Evolutionary conservation across 2,888 invertebrate genomes (phyloP), one percentile per base, ranked within the genome.

Genomic region (Caenorhabditis drosophilae): DNA sequence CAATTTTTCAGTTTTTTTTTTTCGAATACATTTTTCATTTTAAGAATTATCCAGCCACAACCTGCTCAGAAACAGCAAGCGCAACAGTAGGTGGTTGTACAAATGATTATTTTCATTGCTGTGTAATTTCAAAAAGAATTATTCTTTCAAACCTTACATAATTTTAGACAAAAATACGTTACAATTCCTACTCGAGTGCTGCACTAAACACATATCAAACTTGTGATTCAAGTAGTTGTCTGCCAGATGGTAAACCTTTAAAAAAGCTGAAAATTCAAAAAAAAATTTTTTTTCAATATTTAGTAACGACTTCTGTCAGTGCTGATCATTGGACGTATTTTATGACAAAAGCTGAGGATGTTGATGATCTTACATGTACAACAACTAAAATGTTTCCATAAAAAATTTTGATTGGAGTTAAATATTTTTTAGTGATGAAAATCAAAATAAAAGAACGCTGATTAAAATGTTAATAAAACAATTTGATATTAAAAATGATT

Each of bases 351-450:
- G 55, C 55, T 6, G 56, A 51, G 3, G 56, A 59, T 27, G 66
- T 66, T 26, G 42, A 66, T 31, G 56, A 47, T 56, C 31, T 66
- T 25, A 60, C 59, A 20, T 66, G 66, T 26, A 66, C 66, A 2
- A 54, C 54, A 16, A 52, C 52, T 2, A 66, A 55, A 20, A 56
- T 52, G 20, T 66, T 66, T 49, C 55, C 59, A 4, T 58, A 26
- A 63, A 50, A 12, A 9, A 31, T 31, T 31, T 31, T 31, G 7
- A 9, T 31, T 31, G 7, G 31, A 31, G 12, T 31, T 31, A 31
- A 31, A 31, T 31, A 31, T 31, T 31, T 31, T 31, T 31, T 12
- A 31, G 6, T 31, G 31, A 31, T 9, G n/a, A n/a, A n/a, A n/a
- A n/a, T n/a, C n/a, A n/a, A n/a, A n/a, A n/a, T n/a, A n/a, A n/a